These are phyloP conservation scores for Mercenaria mercenaria DNA, from an alignment of 1,140 invertebrate genomes.

Conservation along the genomic window DNA sequence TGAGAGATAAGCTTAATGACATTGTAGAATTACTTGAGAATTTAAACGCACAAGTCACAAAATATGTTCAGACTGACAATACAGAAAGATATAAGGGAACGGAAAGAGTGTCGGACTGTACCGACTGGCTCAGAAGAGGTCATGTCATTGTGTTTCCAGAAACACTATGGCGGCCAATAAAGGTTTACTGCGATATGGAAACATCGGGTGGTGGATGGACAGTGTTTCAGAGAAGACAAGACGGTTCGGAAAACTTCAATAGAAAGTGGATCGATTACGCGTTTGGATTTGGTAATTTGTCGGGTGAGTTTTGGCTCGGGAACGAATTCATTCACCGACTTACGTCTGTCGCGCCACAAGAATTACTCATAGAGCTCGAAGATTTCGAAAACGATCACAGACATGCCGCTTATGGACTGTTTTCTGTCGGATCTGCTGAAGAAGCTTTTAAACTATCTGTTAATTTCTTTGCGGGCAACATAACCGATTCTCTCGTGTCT, in stretches of 20 bases:
- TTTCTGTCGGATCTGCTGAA: slow-evolving; percentile 13
- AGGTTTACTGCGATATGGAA: slow-evolving; percentile 89
- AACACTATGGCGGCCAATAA: slow-evolving; percentile 83
- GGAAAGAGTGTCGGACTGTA: background rate
- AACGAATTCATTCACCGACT: slow-evolving; percentile 51
- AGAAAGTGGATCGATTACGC: slow-evolving; percentile 97
- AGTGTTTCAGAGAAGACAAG: slow-evolving; percentile 91
- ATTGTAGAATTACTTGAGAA: background rate
- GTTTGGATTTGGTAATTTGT: slow-evolving; percentile 96
- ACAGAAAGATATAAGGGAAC: no score
- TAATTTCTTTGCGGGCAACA: background rate
- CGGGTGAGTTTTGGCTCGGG: slow-evolving; percentile 86
- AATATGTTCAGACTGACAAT: background rate
- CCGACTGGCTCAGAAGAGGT: slow-evolving; percentile 9
- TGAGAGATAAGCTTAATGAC: background rate
- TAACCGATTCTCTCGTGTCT: background rate
- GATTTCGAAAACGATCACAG: slow-evolving; percentile 49
- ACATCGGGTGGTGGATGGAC: slow-evolving; percentile 89
- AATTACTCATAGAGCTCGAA: slow-evolving; percentile 46
- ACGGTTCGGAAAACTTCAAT: slow-evolving; percentile 94
- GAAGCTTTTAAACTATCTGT: background rate
- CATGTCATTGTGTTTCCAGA: slow-evolving; percentile 19
- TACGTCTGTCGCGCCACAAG: background rate
- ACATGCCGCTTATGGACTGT: background rate
- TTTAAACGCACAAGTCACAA: background rate